A percentile compares a stretch with the other conserved stretches of the same genome.
Evolutionary conservation across 2,113 vertebrate species (phyloP).

Genomic region (Brachypodius melanocephalos): DNA sequence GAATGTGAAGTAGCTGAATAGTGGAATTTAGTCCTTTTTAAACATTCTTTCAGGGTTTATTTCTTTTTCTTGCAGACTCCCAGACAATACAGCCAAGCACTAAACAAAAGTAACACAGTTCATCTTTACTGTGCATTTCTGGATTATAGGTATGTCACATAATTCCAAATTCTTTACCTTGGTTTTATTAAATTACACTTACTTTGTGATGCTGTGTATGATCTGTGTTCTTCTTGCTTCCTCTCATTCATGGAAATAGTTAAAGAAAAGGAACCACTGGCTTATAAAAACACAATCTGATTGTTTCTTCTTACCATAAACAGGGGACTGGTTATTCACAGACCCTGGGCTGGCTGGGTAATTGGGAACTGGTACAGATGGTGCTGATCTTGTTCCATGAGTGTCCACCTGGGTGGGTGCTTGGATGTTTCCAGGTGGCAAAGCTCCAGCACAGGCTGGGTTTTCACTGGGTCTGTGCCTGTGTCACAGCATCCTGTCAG

Average conservation of each 20-base stretch:
- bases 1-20: not conserved
- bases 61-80: conserved; percentile 74
- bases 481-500: not conserved
- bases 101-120: conserved; percentile 82
- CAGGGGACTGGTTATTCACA: not conserved
- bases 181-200: not conserved
- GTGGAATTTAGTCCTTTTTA: not conserved
- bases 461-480: not conserved
- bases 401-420: not conserved
- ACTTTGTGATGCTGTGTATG: not conserved
- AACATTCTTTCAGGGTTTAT: not conserved
- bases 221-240: not conserved
- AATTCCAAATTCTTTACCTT: not conserved
- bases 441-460: not conserved
- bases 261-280: not conserved
- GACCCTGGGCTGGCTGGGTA: not conserved
- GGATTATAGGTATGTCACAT: conserved; percentile 85
- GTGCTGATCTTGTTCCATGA: not conserved
- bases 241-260: not conserved
- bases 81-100: conserved; percentile 77
- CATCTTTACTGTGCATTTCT: conserved; percentile 92
- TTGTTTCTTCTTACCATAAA: not conserved
- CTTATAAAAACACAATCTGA: not conserved
- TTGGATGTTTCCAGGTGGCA: not conserved
- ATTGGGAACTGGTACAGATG: not conserved